Percentiles rank a stretch among this genome's conserved stretches.
These are phyloP conservation scores for Aleiodes alternator DNA, from an alignment of 2,888 invertebrate species.

Conservation along the genomic window DNA sequence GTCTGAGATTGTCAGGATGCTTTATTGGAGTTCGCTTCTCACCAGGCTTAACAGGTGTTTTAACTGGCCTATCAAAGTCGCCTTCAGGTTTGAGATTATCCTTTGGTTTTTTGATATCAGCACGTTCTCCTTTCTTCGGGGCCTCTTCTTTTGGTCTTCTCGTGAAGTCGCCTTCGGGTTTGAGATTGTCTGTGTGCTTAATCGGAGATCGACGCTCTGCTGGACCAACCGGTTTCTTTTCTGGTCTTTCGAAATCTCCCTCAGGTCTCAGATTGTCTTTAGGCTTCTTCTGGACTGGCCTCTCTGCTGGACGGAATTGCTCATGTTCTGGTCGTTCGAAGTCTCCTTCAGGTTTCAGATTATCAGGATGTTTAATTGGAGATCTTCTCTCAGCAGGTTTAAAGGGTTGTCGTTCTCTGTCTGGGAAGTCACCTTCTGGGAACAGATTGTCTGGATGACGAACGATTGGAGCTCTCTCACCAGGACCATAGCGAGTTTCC, in stretches of 20 bases:
- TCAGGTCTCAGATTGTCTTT: constrained; percentile 80
- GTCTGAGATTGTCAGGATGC: constrained; percentile 72
- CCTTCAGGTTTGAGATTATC: constrained; percentile 78
- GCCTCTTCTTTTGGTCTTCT: too few species aligned
- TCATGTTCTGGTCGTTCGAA: constrained; percentile 61
- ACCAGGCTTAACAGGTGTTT: constrained; percentile 61
- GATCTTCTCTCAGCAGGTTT: constrained; percentile 40
- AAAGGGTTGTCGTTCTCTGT: constrained; percentile 58
- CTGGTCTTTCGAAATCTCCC: constrained; percentile 76
- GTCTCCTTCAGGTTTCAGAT: constrained; percentile 72
- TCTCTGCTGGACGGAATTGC: constrained; percentile 73
- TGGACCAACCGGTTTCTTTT: constrained; percentile 60
- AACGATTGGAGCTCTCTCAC: constrained; percentile 29
- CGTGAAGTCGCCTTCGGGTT: too few species aligned
- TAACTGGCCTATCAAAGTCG: constrained; percentile 75
- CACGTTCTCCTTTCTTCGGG: too few species aligned
- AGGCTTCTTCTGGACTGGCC: constrained; percentile 61
- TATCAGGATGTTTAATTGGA: too few species aligned
- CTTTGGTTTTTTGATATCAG: too few species aligned
- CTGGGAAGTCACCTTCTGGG: constrained; percentile 58
- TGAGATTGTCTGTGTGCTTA: constrained; percentile 65
- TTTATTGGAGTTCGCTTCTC: constrained; percentile 75
- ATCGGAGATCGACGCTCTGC: constrained; percentile 73
- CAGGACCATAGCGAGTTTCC: constrained; percentile 66
- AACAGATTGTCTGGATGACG: too few species aligned